Conservation (phyloP, 2,797 vertebrate genomes). For the Lerista edwardsae region DNA sequence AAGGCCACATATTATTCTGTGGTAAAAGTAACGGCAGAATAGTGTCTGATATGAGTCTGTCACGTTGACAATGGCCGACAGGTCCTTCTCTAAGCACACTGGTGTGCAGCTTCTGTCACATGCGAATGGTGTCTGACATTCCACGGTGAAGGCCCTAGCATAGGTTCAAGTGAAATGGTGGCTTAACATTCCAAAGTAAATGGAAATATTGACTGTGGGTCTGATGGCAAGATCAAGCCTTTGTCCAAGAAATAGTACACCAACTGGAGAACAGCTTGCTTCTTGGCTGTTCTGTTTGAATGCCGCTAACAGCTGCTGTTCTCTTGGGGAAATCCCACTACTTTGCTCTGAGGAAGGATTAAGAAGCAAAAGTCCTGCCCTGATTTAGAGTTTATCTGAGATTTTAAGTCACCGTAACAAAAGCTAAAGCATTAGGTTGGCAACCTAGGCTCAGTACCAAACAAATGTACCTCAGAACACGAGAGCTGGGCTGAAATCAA, state of each 20-base stretch:
- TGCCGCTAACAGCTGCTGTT: conserved; percentile 52
- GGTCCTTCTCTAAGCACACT: accelerated
- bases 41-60: background rate
- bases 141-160: background rate
- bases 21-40: background rate
- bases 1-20: background rate
- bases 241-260: conserved; percentile 35
- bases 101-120: background rate
- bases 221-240: conserved; percentile 30
- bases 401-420: background rate
- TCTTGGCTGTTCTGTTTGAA: conserved; percentile 51
- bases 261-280: conserved; percentile 43
- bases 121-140: background rate
- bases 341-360: conserved; percentile 35
- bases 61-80: conserved; percentile 2
- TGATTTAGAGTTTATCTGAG: conserved; percentile 44
- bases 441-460: background rate
- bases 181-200: conserved; percentile 28
- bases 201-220: conserved; percentile 1
- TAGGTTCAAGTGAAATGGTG: background rate
- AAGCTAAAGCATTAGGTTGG: accelerated
- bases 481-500: background rate
- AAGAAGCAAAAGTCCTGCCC: conserved; percentile 48
- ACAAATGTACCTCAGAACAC: background rate
- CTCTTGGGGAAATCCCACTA: conserved; percentile 57